phyloP scores from a whole-genome alignment of 2,797 vertebrate genomes.

The Megaceryle alcyon region DNA sequence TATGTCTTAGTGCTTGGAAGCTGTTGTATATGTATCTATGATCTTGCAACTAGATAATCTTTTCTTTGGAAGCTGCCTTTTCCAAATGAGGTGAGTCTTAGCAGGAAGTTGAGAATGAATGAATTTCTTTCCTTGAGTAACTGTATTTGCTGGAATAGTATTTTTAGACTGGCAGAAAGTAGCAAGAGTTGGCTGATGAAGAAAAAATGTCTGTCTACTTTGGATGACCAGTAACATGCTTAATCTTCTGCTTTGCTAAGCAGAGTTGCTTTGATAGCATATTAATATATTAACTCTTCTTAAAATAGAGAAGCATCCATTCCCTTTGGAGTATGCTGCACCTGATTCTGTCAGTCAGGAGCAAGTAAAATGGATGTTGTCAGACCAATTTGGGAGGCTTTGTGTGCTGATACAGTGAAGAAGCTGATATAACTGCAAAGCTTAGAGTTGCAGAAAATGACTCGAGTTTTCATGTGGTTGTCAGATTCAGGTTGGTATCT shows the following conservation, averaged over 20 bases:
- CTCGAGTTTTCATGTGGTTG: neutral
- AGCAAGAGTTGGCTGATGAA: neutral
- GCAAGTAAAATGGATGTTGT: conserved; percentile 20
- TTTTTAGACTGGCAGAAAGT: conserved; percentile 14
- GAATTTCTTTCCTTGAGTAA: neutral
- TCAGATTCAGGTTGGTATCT: neutral
- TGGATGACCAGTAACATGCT: neutral
- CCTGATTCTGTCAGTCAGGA: conserved; percentile 64
- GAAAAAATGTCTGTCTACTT: neutral
- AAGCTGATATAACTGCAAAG: neutral
- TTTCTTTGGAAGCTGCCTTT: neutral
- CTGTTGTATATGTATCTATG: neutral
- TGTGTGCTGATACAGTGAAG: neutral
- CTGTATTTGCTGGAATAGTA: neutral
- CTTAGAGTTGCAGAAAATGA: neutral
- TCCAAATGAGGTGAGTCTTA: neutral
- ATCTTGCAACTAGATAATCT: neutral
- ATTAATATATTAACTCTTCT: conserved; percentile 34
- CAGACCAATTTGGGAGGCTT: neutral
- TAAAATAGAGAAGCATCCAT: conserved; percentile 49
- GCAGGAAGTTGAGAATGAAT: neutral
- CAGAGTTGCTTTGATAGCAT: neutral
- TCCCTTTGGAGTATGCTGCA: conserved; percentile 40
- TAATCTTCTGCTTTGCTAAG: conserved; percentile 6
- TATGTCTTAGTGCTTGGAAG: neutral